phyloP scores from a whole-genome alignment of 2,797 vertebrate species.

The Manis pentadactyla region DNA sequence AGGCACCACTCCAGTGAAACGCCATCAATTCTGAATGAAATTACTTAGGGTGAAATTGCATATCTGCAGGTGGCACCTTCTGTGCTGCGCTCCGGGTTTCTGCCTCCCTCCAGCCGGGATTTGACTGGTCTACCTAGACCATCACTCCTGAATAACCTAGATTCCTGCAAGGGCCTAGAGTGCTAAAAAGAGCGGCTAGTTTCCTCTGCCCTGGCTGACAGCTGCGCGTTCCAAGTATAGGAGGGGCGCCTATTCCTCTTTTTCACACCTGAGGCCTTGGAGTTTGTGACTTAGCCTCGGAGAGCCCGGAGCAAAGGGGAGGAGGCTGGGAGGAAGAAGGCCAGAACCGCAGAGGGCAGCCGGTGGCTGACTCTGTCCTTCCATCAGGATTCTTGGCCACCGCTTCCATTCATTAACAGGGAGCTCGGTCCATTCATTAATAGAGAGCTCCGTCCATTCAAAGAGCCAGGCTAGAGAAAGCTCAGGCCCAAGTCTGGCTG shows the following conservation, averaged over 20 bases:
- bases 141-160: background rate
- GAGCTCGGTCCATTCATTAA: background rate
- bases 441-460: background rate
- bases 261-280: background rate
- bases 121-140: background rate
- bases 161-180: background rate
- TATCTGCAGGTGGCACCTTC: background rate
- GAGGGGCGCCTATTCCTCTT: background rate
- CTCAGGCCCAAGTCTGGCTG: background rate
- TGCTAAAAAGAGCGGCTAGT: background rate
- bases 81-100: background rate
- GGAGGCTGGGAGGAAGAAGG: background rate
- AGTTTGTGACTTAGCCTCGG: background rate
- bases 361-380: rapidly evolving
- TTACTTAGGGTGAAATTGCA: slow-evolving; percentile 32
- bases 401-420: background rate
- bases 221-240: background rate
- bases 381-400: background rate
- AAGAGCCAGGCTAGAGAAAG: background rate
- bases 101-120: background rate
- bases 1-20: slow-evolving; percentile 27
- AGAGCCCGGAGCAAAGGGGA: background rate
- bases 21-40: slow-evolving; percentile 65
- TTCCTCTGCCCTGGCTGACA: rapidly evolving
- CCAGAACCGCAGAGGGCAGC: background rate